Base-by-base conservation (phyloP, 2,797 vertebrate species). In the Dicrostonyx torquatus region DNA sequence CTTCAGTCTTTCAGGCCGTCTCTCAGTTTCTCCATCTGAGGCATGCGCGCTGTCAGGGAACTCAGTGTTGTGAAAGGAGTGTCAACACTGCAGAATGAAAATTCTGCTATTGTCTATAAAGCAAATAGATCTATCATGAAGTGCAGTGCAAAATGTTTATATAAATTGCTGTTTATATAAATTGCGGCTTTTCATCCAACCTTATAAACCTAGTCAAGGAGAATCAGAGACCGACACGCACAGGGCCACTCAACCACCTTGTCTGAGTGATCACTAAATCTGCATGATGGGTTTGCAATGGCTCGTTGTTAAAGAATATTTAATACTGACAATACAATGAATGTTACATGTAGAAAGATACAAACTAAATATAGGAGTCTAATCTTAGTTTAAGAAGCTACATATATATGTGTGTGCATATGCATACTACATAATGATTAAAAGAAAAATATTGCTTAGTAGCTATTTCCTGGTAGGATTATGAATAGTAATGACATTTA, bases 221-320 rank as follows among this genome's bases (percentile, higher is more conserved):
- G 91, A 75, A 86, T 93, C 75, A 80, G 84, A 73, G 31, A 73
- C 34, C 22, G 80, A 76, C 22, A 70, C 6, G 20, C 6, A 31
- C 53, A 43, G 40, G 43, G 12, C 76, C 72, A 83, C 8, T 29
- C 17, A 78, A 53, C 40, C 62, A 62, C 34, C 82, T 93, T 76
- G 37, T 83, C 26, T 58, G 84, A n/a, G 13, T 68, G 72, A 40
- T 66, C 58, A 2, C 48, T 45, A 60, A 90, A 72, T 83, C 37
- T 86, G 8, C 84, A 26, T 87, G 31, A 64, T 60, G 45, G 13
- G 45, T 78, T 34, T 87, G 45, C 89, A 43, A 50, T 17, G 80
- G 43, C n/a, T 92, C 40, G n/a, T 64, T 90, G 40, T 55, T 92
- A 87, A 90, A 93, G 18, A 76, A 40, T 37, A 48, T 82, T 87